phyloP scores from a whole-genome alignment of 2,797 vertebrate species.

The Sorex maritimensis region DNA sequence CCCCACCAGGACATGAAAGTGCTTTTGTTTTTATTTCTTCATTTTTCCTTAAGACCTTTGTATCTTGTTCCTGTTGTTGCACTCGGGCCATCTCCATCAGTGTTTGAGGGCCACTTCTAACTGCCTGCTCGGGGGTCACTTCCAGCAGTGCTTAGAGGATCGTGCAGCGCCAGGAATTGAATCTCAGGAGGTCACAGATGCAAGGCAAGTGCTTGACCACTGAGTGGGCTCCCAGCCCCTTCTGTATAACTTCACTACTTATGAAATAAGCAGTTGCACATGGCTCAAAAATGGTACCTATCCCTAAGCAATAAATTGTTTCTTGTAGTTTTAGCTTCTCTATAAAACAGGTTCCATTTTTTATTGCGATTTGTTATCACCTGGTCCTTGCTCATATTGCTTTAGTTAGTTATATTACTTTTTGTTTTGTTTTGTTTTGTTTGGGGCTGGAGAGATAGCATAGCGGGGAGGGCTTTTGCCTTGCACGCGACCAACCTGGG shows the following conservation, averaged over 20 bases:
- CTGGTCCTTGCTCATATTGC: neutral
- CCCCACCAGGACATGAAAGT: neutral
- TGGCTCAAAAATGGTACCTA: neutral
- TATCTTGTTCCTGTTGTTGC: too few relatives aligned
- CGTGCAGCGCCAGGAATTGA: too few relatives aligned
- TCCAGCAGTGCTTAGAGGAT: too few relatives aligned
- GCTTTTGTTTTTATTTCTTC: neutral
- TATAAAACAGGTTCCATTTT: neutral
- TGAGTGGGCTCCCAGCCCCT: neutral
- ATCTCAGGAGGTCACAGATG: too few relatives aligned
- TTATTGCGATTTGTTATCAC: slow-evolving; percentile 1
- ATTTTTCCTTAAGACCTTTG: neutral
- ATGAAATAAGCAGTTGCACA: slow-evolving; percentile 22
- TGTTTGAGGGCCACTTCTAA: too few relatives aligned
- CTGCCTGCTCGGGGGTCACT: too few relatives aligned
- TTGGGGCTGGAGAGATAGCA: too few relatives aligned
- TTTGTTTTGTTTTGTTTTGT: too few relatives aligned
- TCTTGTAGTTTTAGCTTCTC: neutral
- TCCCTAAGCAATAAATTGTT: neutral
- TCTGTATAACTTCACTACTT: neutral
- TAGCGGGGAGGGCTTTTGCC: too few relatives aligned
- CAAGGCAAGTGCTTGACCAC: too few relatives aligned
- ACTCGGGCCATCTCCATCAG: too few relatives aligned
- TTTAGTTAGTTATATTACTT: neutral
- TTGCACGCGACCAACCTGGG: too few relatives aligned